Conservation (phyloP, 1,140 invertebrate genomes). For the Drosophila mauritiana region DNA sequence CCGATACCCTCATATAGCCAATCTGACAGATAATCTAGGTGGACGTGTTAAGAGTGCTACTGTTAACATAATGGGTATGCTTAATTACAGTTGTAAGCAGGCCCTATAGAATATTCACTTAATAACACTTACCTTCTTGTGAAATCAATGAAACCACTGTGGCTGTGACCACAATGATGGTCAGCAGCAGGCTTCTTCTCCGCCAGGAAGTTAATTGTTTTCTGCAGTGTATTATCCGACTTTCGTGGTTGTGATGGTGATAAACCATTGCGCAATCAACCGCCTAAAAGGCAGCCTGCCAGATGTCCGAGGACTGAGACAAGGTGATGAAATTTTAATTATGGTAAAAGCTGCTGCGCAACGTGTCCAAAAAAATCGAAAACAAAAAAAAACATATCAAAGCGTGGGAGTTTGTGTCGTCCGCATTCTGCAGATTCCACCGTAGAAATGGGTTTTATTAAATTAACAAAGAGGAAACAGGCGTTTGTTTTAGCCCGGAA, state of each 20-base stretch:
- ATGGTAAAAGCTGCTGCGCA: constrained; percentile 47
- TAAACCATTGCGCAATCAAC: constrained; percentile 67
- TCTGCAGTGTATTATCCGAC: constrained; percentile 22
- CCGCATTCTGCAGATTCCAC: constrained; percentile 12
- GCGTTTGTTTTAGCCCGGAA: constrained; percentile 3
- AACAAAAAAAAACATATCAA: constrained; percentile 20
- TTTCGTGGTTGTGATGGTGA: constrained; percentile 28
- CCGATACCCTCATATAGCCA: constrained; percentile 2
- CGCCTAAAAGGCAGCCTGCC: constrained; percentile 63
- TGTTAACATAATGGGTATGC: not conserved
- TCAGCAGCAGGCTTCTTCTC: constrained; percentile 18
- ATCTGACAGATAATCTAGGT: constrained; percentile 6
- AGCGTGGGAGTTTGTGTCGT: constrained; percentile 2
- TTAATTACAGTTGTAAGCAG: not conserved
- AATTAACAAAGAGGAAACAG: constrained; percentile 12
- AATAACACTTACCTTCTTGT: constrained; percentile 43
- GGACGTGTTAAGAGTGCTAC: not conserved
- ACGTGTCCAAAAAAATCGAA: not conserved
- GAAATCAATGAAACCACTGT: constrained; percentile 20
- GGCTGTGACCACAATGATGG: constrained; percentile 19
- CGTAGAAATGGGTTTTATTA: constrained; percentile 26
- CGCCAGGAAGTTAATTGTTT: constrained; percentile 23
- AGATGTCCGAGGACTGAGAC: constrained; percentile 27
- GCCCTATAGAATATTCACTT: not conserved
- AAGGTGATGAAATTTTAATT: constrained; percentile 58